Evolutionary conservation across 2,888 invertebrate genomes (phyloP).

Genomic region (Machimus rusticus): DNA sequence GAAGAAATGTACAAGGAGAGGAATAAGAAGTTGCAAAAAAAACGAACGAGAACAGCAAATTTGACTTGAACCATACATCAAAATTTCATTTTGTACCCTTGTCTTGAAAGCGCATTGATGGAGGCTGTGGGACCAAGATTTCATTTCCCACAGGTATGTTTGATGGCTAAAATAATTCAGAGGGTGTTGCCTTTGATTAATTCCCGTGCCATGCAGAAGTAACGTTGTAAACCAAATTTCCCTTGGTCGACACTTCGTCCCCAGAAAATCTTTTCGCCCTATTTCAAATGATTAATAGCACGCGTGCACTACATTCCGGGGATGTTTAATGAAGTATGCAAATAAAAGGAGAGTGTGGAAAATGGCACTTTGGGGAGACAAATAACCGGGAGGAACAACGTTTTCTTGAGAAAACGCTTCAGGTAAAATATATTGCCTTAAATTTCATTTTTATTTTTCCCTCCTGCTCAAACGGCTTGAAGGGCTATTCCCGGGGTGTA

Average conservation of each 20-base stretch:
- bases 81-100: conserved; percentile 33
- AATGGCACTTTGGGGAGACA: conserved; percentile 2
- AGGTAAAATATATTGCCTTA: neutral
- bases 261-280: neutral
- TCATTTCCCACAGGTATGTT: conserved; percentile 36
- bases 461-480: neutral
- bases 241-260: neutral
- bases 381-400: neutral
- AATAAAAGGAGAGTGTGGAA: neutral
- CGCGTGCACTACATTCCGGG: neutral
- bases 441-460: neutral
- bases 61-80: conserved; percentile 30
- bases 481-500: neutral
- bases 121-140: conserved; percentile 26
- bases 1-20: neutral
- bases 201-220: neutral
- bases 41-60: conserved; percentile 1
- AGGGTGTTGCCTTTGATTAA: conserved; percentile 36
- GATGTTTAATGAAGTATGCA: conserved; percentile 16
- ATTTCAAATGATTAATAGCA: conserved; percentile 24
- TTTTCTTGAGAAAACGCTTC: neutral
- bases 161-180: conserved; percentile 36
- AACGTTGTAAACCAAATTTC: neutral
- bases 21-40: neutral
- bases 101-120: conserved; percentile 29